Percentiles rank a stretch among this genome's conserved stretches.
phyloP scores from a whole-genome alignment of 2,888 invertebrate genomes.

The Aspidapion aeneum region DNA sequence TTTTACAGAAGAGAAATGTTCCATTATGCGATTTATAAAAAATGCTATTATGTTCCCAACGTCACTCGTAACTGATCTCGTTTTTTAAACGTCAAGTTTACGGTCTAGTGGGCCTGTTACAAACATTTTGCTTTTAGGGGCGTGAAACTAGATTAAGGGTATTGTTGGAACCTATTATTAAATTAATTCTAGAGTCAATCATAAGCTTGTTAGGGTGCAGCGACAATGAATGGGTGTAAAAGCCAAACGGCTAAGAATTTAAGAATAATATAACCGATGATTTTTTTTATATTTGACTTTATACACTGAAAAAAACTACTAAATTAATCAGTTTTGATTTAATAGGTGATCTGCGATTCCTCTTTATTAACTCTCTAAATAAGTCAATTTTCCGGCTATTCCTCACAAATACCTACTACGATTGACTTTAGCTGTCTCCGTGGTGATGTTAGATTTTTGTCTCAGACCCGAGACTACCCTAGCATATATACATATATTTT shows the following conservation, averaged over 20 bases:
- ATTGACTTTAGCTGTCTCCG: too few relatives aligned
- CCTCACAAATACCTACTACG: too few relatives aligned
- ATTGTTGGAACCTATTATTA: slow-evolving; percentile 41
- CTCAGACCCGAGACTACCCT: too few relatives aligned
- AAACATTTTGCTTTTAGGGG: slow-evolving; percentile 33
- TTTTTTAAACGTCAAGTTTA: slow-evolving; percentile 37
- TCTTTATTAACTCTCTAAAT: too few relatives aligned
- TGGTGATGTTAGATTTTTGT: too few relatives aligned
- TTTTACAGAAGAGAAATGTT: background rate
- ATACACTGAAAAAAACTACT: too few relatives aligned
- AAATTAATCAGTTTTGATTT: too few relatives aligned
- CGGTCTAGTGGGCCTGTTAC: slow-evolving; percentile 36
- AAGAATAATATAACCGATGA: background rate
- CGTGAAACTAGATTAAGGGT: slow-evolving; percentile 42
- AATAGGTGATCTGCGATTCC: too few relatives aligned
- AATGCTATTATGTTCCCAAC: slow-evolving; percentile 29
- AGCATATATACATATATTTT: too few relatives aligned
- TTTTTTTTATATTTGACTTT: too few relatives aligned
- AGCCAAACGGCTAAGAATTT: background rate
- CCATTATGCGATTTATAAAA: slow-evolving; percentile 26
- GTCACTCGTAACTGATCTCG: background rate
- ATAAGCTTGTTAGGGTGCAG: slow-evolving; percentile 33
- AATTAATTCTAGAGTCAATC: slow-evolving; percentile 44
- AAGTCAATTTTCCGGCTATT: too few relatives aligned
- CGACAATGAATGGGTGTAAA: background rate